Percentiles rank a stretch among this genome's conserved stretches.
phyloP scores from a whole-genome alignment of 35 echinoderm and acorn worm genomes.

The Acanthaster planci region DNA sequence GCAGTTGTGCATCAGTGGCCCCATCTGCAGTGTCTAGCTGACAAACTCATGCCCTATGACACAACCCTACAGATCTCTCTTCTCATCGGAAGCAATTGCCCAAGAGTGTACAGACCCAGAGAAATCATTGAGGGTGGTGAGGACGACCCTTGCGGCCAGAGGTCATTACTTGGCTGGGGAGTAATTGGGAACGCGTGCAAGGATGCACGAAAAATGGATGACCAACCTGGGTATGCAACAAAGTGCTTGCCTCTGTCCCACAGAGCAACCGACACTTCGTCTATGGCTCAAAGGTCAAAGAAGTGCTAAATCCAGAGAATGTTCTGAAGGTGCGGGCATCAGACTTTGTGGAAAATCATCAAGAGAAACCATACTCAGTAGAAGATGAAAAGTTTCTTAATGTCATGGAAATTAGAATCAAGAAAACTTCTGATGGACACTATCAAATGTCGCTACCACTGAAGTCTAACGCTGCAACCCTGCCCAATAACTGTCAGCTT shows the following conservation, averaged over 20 bases:
- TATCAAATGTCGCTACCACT: constrained; percentile 60
- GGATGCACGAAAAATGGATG: no score
- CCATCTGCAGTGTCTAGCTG: neutral
- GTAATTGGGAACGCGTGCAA: constrained; percentile 41
- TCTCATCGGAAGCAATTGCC: constrained; percentile 45
- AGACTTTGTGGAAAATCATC: constrained; percentile 28
- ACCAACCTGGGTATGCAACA: neutral
- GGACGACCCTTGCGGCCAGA: constrained; percentile 47
- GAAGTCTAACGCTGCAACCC: constrained; percentile 8
- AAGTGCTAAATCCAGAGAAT: neutral
- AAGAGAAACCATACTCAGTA: constrained; percentile 7
- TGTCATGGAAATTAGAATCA: constrained; percentile 11
- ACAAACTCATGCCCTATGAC: constrained; percentile 24
- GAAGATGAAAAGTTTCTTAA: constrained; percentile 10
- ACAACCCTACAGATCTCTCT: constrained; percentile 30
- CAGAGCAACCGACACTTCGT: neutral
- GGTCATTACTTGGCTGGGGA: constrained; percentile 59
- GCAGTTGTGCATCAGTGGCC: constrained; percentile 17
- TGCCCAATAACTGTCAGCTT: constrained; percentile 33
- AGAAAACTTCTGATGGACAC: constrained; percentile 26
- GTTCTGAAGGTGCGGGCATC: constrained; percentile 16
- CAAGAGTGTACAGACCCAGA: no score
- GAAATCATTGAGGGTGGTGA: no score
- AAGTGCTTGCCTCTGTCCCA: neutral
- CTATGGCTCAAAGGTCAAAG: neutral